Evolutionary conservation across 1,140 invertebrate species (phyloP), one percentile per base, ranked within the genome.

Genomic region (Globodera rostochiensis): DNA sequence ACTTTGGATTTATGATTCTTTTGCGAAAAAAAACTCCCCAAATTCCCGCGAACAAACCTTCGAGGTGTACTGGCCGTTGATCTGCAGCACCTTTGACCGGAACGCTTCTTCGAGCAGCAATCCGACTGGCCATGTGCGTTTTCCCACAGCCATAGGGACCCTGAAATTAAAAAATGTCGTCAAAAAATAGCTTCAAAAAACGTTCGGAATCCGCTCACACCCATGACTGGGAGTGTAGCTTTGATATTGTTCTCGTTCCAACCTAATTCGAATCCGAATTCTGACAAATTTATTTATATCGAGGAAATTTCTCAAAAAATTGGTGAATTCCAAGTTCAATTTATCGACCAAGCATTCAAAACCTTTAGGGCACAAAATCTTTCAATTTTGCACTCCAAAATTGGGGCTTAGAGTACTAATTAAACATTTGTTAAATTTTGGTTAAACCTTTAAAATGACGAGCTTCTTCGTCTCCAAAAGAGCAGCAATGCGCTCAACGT

Each of bases 1-100:
- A n/a, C n/a, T n/a, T n/a, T n/a, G n/a, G n/a, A n/a, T n/a, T n/a
- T n/a, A n/a, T n/a, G n/a, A n/a, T n/a, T n/a, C n/a, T n/a, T n/a
- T n/a, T n/a, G n/a, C n/a, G n/a, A n/a, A n/a, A n/a, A n/a, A 25
- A 25, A 25, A 25, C 25, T 25, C 25, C 25, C 25, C 0, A 25
- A 25, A 25, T 25, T 25, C 25, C n/a, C n/a, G n/a, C 1, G 25
- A 25, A 25, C 25, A 78, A 78, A 92, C 92, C 91, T 97, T 95
- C 74, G 95, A 95, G 90, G 99, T 97, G n/a, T 95, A 96, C 91
- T 99, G 96, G 91, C 98, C 96, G 4, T 96, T 95, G 6, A 99
- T 91, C 89, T 99, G 97, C 49, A 99, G 95, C 70, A 94, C 87
- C 87, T 9, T 93, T 86, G 7, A 92, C 80, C 2, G 91, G 91